These are phyloP conservation scores for Mixornis gularis DNA, from an alignment of 2,113 vertebrate species.

Conservation along the genomic window DNA sequence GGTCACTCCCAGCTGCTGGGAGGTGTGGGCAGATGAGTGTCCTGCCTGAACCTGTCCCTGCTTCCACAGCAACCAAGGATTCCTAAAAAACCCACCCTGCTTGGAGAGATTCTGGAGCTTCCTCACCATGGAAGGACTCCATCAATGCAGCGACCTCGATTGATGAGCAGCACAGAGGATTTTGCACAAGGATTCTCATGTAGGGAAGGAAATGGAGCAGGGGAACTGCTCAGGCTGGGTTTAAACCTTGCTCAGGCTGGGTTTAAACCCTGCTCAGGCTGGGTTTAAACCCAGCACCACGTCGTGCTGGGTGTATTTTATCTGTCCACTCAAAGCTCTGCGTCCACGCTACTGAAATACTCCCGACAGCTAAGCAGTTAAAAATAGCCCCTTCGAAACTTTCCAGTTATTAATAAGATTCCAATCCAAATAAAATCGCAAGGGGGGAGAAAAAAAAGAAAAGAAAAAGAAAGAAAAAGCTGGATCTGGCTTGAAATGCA, in stretches of 20 bases:
- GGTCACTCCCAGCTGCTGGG: neutral
- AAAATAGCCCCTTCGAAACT: neutral
- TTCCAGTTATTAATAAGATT: neutral
- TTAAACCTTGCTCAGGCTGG: neutral
- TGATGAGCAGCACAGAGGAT: neutral
- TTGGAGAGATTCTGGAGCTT: fast-evolving
- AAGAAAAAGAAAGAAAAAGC: neutral
- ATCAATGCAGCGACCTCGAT: fast-evolving
- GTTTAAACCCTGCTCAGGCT: neutral
- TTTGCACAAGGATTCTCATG: neutral
- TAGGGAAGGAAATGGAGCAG: neutral
- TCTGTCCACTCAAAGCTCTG: fast-evolving
- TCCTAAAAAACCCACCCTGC: neutral
- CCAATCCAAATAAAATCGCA: neutral
- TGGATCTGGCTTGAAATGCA: neutral
- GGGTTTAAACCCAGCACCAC: neutral
- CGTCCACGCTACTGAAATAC: fast-evolving
- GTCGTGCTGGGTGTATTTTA: fast-evolving
- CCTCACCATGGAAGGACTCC: neutral
- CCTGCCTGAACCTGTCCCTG: neutral
- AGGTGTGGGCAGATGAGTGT: neutral
- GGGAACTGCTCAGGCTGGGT: neutral
- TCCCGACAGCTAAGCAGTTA: neutral
- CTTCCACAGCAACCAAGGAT: neutral
- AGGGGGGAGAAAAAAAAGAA: neutral